A percentile compares a stretch with the other conserved stretches of the same genome.
phyloP scores from a whole-genome alignment of 2,888 invertebrate genomes.

The Caenorhabditis zanzibari region DNA sequence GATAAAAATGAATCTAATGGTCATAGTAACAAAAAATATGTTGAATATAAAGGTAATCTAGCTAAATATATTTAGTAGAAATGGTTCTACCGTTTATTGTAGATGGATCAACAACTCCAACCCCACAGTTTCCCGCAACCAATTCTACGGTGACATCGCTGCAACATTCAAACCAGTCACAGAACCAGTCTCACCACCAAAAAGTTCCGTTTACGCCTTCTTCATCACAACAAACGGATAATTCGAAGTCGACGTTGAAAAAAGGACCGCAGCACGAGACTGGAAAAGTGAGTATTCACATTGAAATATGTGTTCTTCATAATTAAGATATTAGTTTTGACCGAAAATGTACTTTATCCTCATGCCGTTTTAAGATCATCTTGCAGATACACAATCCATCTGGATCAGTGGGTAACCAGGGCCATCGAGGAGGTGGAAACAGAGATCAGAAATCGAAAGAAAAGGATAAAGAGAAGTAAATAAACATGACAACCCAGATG shows the following conservation, averaged over 20 bases:
- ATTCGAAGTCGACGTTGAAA: constrained; percentile 4
- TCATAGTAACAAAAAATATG: too few species aligned
- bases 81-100: neutral
- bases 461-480: constrained; percentile 36
- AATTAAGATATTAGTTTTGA: neutral
- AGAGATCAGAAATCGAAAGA: constrained; percentile 8
- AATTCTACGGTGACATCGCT: neutral
- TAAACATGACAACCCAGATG: neutral
- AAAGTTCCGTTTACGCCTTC: constrained; percentile 19
- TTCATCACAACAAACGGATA: constrained; percentile 12
- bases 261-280: neutral
- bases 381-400: constrained; percentile 18
- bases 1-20: neutral
- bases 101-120: neutral
- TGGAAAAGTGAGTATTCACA: constrained; percentile 12
- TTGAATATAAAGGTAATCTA: too few species aligned
- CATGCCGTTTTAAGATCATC: constrained; percentile 19
- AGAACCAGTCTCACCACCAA: constrained; percentile 20
- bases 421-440: constrained; percentile 2
- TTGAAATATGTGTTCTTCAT: too few species aligned
- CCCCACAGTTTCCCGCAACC: neutral
- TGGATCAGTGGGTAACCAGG: constrained; percentile 9
- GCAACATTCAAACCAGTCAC: constrained; percentile 8
- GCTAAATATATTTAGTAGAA: too few species aligned
- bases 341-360: neutral